Evolutionary conservation across 2,113 vertebrate species (phyloP), one percentile per base, ranked within the genome.

Genomic region (Myiagra hebetior): DNA sequence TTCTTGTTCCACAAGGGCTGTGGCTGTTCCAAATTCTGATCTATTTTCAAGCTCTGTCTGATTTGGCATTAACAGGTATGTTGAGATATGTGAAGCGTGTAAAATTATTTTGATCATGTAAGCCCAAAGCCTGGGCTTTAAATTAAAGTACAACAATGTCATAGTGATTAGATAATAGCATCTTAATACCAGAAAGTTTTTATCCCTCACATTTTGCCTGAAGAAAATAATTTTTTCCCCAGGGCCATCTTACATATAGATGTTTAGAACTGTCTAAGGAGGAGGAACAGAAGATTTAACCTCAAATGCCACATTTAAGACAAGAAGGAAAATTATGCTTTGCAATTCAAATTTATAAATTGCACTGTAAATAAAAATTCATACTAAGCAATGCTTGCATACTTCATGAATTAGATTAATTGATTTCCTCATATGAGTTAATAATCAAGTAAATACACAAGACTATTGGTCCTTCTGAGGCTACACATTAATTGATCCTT

Each of bases 31-130:
- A 57, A 88, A 74, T 80, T 86, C 56, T 82, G 31, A 72, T 92
- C 41, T 60, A 57, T 55, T 80, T 94, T 91, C 26, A 77, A 59
- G 79, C 18, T 92, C 39, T 89, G 49, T 27, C 64, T 80, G 83
- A 74, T 88, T 91, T 95, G 35, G 53, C 55, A 89, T 39, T 62
- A 82, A 89, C 30, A 80, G 24, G 39, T 65, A 84, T 33, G 74
- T 78, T 79, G 74, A 96, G 60, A 87, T 68, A 83, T 56, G 90
- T 89, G 57, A 96, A 93, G 23, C 62, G 93, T 39, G 49, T 82
- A 85, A 94, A 81, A 88, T 35, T 1, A 80, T 72, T 77, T 94
- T 92, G 70, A 78, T 94, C 57, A 67, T 15, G 11, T 33, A 95
- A 93, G 27, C 47, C 64, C 39, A 39, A 75, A 81, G 63, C 50